Base-by-base conservation (phyloP, 2,113 vertebrate genomes). In the Podarcis raffonei region DNA sequence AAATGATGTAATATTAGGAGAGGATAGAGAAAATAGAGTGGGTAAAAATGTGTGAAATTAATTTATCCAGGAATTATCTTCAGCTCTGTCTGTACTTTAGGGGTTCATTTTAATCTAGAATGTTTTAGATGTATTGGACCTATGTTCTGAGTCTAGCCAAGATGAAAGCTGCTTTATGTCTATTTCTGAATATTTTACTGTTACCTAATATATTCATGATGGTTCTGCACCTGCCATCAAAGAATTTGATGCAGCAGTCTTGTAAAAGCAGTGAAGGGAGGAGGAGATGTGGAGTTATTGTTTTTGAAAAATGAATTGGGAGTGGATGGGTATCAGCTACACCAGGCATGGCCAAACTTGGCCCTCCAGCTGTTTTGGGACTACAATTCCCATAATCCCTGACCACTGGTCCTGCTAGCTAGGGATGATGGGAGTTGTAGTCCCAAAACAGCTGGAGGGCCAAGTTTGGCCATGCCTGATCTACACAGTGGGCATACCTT, bases 101-200 rank as follows among this genome's bases (percentile, higher is more conserved):
- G 88, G 5, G 5, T 75, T 35, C 72, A 69, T 91, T 83, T 90
- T 93, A 92, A 90, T 20, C 82, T 2, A 83, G 65, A 83, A 68
- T 83, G 59, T 65, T 66, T 66, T 82, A 39, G 1, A 42, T 78
- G 7, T 1, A 72, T 25, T 84, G 81, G 92, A 84, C 78, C 39
- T 91, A 85, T 75, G 91, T 90, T 92, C 90, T 80, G 89, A 92
- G 86, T 1, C 78, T 39, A 71, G 89, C 85, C 6, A 57, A 93
- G 89, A 93, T 95, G 93, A 95, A 95, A 90, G 89, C 68, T 85
- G 57, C 76, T 86, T 80, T 25, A 68, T 91, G 91, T 88, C 94
- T 87, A 85, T 92, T 93, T 83, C 74, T 86, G 90, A 83, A 82
- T 78, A 66, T 84, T 87, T 90, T 84, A 13, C 74, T 85, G 66